Evolutionary conservation across 2,797 vertebrate genomes (phyloP).

Genomic region (Tragelaphus oryx): DNA sequence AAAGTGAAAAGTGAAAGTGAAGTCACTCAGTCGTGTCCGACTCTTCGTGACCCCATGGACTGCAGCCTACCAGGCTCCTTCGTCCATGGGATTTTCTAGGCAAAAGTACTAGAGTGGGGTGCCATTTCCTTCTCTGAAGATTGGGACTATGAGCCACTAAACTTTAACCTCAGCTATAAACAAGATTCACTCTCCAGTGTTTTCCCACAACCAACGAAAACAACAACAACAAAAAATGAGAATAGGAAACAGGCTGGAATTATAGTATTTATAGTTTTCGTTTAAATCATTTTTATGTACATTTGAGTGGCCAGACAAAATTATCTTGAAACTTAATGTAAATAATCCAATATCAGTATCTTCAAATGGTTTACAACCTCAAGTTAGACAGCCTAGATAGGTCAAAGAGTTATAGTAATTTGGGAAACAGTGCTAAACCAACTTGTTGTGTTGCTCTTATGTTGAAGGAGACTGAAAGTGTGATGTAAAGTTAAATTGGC

Average conservation of each 20-base stretch:
- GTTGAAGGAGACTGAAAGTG: background rate
- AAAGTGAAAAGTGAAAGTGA: too few species aligned
- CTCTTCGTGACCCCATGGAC: too few species aligned
- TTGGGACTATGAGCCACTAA: background rate
- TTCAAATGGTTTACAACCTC: background rate
- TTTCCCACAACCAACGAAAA: slow-evolving; percentile 12
- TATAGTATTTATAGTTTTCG: background rate
- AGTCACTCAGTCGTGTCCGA: too few species aligned
- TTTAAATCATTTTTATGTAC: background rate
- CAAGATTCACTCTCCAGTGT: background rate
- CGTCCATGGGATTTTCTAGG: too few species aligned
- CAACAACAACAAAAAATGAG: background rate
- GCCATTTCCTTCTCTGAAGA: background rate
- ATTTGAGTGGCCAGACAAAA: background rate
- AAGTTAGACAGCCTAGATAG: background rate
- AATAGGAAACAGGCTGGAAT: background rate
- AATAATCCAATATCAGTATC: background rate
- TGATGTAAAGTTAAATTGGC: background rate
- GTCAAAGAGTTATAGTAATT: background rate
- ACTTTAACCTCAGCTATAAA: slow-evolving; percentile 11
- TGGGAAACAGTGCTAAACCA: background rate
- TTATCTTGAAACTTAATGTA: slow-evolving; percentile 14
- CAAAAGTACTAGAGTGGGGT: too few species aligned
- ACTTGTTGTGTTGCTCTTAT: background rate
- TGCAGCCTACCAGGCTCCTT: too few species aligned